Evolutionary conservation across 2,113 vertebrate genomes (phyloP).

Genomic region (Corythoichthys intestinalis): DNA sequence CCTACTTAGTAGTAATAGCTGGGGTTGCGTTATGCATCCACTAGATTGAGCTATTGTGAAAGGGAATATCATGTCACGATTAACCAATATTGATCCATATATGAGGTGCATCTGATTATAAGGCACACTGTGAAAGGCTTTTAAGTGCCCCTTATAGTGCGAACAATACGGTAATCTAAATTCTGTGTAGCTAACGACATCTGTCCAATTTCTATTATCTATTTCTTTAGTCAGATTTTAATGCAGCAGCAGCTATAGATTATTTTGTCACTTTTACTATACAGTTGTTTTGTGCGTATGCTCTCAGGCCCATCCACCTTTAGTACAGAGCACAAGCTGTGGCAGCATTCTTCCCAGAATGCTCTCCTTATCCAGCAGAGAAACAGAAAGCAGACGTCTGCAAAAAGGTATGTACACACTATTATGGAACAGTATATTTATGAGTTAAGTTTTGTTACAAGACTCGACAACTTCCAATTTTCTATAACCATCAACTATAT

Average conservation of each 20-base stretch:
- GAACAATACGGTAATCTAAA: too few relatives aligned
- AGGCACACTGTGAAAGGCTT: too few relatives aligned
- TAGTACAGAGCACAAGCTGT: conserved; percentile 92
- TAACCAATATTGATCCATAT: too few relatives aligned
- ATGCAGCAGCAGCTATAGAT: neutral
- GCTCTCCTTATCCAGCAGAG: conserved; percentile 81
- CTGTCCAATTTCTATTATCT: too few relatives aligned
- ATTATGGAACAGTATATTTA: neutral
- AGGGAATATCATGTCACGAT: too few relatives aligned
- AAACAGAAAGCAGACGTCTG: conserved; percentile 79
- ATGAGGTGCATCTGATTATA: too few relatives aligned
- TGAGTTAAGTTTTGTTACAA: neutral
- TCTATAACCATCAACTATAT: neutral
- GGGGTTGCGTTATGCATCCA: too few relatives aligned
- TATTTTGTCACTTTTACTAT: neutral
- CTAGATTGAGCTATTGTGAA: too few relatives aligned
- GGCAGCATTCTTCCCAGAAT: conserved; percentile 86
- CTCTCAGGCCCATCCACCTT: conserved; percentile 81
- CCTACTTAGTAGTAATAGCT: too few relatives aligned
- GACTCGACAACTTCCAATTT: neutral
- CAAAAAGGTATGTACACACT: conserved; percentile 12
- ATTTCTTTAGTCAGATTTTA: neutral
- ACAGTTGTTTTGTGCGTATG: neutral
- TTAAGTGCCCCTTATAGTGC: too few relatives aligned
- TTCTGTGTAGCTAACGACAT: too few relatives aligned